phyloP scores from a whole-genome alignment of 2,113 vertebrate genomes.

The Pantherophis guttatus region DNA sequence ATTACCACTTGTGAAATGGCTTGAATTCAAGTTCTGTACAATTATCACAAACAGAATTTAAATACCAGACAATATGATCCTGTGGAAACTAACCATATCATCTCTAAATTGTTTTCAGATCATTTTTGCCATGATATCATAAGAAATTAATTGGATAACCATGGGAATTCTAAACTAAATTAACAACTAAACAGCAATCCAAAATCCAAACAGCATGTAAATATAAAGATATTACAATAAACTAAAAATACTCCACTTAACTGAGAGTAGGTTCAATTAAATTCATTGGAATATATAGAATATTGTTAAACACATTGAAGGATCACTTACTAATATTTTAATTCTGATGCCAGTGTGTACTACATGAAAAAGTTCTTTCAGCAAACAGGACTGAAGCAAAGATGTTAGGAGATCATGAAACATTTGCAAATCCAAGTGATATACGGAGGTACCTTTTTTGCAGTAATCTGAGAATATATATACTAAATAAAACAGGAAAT shows the following conservation, averaged over 20 bases:
- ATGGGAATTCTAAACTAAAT: background rate
- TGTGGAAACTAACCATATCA: background rate
- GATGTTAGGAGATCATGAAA: constrained; percentile 76
- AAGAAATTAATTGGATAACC: background rate
- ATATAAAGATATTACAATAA: constrained; percentile 3
- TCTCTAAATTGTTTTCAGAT: background rate
- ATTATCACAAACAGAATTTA: background rate
- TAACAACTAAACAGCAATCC: background rate
- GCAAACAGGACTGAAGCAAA: constrained; percentile 73
- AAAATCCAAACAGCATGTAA: background rate
- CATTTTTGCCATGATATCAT: background rate
- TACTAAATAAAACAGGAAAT: constrained; percentile 66
- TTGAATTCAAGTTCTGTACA: background rate
- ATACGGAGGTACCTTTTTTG: constrained; percentile 72
- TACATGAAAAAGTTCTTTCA: constrained; percentile 80
- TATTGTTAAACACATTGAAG: background rate
- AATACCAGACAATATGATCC: background rate
- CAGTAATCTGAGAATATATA: constrained; percentile 82
- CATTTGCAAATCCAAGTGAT: constrained; percentile 73
- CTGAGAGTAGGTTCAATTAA: background rate
- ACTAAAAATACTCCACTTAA: background rate
- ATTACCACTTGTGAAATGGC: background rate
- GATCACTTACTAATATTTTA: constrained; percentile 78
- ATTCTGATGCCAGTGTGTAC: constrained; percentile 68
- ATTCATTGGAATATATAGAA: background rate